Evolutionary conservation across 2,797 vertebrate species (phyloP), one percentile per base, ranked within the genome.

Genomic region (Pipistrellus pipistrellus): DNA sequence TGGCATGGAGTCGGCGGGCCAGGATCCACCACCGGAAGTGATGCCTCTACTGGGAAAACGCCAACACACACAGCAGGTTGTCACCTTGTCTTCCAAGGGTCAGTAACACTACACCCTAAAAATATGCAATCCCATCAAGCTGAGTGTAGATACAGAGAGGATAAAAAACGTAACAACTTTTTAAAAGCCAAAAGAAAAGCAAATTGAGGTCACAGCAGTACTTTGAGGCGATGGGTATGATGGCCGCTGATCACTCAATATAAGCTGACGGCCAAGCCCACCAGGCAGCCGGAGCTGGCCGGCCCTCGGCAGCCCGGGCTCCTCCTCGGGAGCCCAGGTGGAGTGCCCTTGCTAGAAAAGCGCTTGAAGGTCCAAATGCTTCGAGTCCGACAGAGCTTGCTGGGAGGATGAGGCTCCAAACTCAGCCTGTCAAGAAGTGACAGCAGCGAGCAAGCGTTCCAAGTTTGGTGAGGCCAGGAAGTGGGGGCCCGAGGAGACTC

Each of bases 201-300:
- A 71, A 83, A 95, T 41, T 25, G 44, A 90, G 82, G 81, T 87
- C 83, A 88, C 84, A 82, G 69, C 17, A 73, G 64, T 46, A 38
- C 85, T 95, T 73, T 66, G 69, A 32, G 82, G 72, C 46, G 4
- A 12, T 7, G 44, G 64, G 35, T 51, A 51, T 15, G 2, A 57
- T 14, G 8, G 30, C 85, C 68, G 82, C 53, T 10, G 46, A 27
- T 46, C 53, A 76, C 48, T 71, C 66, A n/a, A 1, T 20, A 44
- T 17, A 44, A 68, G 80, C 57, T 35, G 27, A 85, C 89, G 91
- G 59, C 91, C 75, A 64, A 69, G 13, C 7, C 20, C 10, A 15
- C 38, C 76, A 68, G 68, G 55, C 68, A 27, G 73, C 32, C 88
- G 38, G 64, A 69, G 46, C 38, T 9, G 25, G 76, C 78, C 91